Conservation (phyloP, 2,797 vertebrate genomes). For the Micropoecilia bifurca region DNA sequence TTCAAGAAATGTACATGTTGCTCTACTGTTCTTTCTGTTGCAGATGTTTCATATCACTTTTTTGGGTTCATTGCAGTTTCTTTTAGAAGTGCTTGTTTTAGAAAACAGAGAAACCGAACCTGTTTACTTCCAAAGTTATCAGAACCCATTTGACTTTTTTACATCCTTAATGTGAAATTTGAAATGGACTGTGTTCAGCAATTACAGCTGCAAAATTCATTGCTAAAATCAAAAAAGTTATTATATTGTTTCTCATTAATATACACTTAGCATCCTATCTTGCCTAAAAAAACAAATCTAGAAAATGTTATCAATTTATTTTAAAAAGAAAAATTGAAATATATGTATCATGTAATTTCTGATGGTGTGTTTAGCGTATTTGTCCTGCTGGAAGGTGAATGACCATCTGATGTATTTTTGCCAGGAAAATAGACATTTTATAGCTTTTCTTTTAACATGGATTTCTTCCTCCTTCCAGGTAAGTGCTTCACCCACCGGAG, state of each 20-base stretch:
- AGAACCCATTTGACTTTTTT: neutral
- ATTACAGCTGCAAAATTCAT: neutral
- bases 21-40: constrained; percentile 21
- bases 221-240: no score
- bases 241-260: no score
- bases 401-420: neutral
- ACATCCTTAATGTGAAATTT: neutral
- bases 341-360: neutral
- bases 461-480: neutral
- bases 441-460: neutral
- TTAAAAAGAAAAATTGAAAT: no score
- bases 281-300: no score
- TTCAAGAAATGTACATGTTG: constrained; percentile 57
- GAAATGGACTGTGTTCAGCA: neutral
- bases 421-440: neutral
- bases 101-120: neutral
- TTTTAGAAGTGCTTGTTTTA: neutral
- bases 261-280: no score
- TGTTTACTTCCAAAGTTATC: neutral
- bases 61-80: neutral
- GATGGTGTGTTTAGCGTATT: neutral
- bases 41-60: neutral
- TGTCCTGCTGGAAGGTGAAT: neutral
- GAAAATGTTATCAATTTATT: no score
- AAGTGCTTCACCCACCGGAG: neutral